Evolutionary conservation across 2,113 vertebrate species (phyloP).

Genomic region (Hucho hucho): DNA sequence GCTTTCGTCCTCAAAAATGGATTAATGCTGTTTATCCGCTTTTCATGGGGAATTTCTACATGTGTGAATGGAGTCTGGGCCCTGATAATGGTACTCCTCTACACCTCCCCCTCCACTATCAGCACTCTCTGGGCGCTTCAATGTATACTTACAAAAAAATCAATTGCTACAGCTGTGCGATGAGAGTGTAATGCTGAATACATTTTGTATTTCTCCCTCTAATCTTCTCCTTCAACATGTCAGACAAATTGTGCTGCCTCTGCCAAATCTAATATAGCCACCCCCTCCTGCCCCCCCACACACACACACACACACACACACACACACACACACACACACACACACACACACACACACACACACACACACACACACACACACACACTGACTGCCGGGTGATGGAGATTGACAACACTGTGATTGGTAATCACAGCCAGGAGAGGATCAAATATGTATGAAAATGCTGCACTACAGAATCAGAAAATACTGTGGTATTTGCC

Average conservation of each 20-base stretch:
- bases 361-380: conserved; percentile 29
- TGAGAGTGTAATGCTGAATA: conserved; percentile 70
- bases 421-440: conserved; percentile 60
- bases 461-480: conserved; percentile 30
- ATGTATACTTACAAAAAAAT: conserved; percentile 61
- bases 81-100: conserved; percentile 62
- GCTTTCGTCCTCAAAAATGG: conserved; percentile 64
- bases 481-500: conserved; percentile 1
- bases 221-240: conserved; percentile 73
- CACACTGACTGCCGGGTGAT: conserved; percentile 39
- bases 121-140: conserved; percentile 35
- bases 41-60: conserved; percentile 62
- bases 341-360: conserved; percentile 23
- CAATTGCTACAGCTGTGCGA: conserved; percentile 69
- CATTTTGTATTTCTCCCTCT: conserved; percentile 65
- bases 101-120: conserved; percentile 60
- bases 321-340: conserved; percentile 33
- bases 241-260: conserved; percentile 70
- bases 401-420: conserved; percentile 48
- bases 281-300: conserved; percentile 30
- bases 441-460: conserved; percentile 67
- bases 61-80: conserved; percentile 55
- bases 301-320: conserved; percentile 27
- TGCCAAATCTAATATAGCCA: conserved; percentile 68
- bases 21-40: conserved; percentile 70